Conservation (phyloP, 2,113 vertebrate species). For the Vimba vimba region DNA sequence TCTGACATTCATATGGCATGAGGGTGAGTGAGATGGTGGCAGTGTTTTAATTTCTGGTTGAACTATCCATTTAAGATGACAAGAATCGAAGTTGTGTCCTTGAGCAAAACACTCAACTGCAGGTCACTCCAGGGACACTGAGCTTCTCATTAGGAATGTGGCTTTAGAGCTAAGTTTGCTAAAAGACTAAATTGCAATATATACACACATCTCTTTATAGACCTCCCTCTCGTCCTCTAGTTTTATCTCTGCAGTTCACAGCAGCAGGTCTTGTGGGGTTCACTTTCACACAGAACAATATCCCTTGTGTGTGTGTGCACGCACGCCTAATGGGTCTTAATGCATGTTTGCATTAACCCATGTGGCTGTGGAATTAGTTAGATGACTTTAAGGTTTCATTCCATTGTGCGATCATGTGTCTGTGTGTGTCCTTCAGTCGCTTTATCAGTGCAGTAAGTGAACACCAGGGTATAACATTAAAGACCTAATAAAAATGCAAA, state of each 20-base stretch:
- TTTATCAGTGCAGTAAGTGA: slow-evolving; percentile 26
- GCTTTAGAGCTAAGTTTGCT: slow-evolving; percentile 14
- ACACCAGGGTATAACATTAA: slow-evolving; percentile 1
- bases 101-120: slow-evolving; percentile 2
- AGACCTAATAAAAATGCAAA: slow-evolving; percentile 48
- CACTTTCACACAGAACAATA: slow-evolving; percentile 31
- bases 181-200: neutral
- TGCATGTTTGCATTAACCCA: slow-evolving; percentile 14
- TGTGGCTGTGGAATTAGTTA: slow-evolving; percentile 8
- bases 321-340: slow-evolving; percentile 29
- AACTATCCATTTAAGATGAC: neutral
- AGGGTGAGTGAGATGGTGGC: neutral
- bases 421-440: slow-evolving; percentile 32
- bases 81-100: slow-evolving; percentile 7
- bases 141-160: neutral
- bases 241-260: slow-evolving; percentile 22
- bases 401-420: neutral
- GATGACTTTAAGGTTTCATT: neutral
- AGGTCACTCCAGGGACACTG: neutral
- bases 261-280: slow-evolving; percentile 40
- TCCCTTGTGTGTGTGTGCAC: slow-evolving; percentile 2
- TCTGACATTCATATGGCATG: neutral
- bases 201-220: slow-evolving; percentile 10
- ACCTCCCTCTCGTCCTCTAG: neutral
- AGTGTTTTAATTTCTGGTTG: neutral